Conservation (phyloP, 2,888 invertebrate genomes). For the Pristionchus fissidentatus region DNA sequence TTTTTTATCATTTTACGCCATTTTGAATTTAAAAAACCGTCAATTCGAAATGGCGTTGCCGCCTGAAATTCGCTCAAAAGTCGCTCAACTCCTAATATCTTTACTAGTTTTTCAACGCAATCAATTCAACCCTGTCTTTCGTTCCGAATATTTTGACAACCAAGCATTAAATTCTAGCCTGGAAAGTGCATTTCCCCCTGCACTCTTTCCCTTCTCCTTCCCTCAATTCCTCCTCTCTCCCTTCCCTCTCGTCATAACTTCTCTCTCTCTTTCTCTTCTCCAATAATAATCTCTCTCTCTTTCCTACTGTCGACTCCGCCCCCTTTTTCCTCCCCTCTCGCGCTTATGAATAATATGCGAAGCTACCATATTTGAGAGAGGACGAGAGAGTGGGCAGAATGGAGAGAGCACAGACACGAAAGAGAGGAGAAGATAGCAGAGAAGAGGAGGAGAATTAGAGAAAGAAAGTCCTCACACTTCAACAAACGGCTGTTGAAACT, state of each 20-base stretch:
- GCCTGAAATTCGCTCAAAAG: no score
- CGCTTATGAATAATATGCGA: constrained; percentile 13
- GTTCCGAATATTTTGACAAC: no score
- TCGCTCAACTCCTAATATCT: no score
- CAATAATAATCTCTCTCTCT: background rate
- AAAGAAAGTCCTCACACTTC: background rate
- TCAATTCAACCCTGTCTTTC: no score
- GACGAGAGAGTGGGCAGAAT: background rate
- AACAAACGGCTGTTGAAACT: no score
- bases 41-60: no score
- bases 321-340: background rate
- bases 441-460: background rate
- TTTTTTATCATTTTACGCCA: no score
- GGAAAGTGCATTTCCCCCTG: no score
- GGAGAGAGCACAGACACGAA: background rate
- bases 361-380: constrained; percentile 36
- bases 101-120: no score
- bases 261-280: background rate
- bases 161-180: no score
- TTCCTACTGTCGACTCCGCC: constrained; percentile 15
- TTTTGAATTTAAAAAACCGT: no score
- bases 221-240: background rate
- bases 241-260: constrained; percentile 18
- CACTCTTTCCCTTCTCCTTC: background rate
- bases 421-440: background rate